These are phyloP conservation scores for Mythimna pallens DNA, from an alignment of 2,888 invertebrate genomes.

Conservation along the genomic window DNA sequence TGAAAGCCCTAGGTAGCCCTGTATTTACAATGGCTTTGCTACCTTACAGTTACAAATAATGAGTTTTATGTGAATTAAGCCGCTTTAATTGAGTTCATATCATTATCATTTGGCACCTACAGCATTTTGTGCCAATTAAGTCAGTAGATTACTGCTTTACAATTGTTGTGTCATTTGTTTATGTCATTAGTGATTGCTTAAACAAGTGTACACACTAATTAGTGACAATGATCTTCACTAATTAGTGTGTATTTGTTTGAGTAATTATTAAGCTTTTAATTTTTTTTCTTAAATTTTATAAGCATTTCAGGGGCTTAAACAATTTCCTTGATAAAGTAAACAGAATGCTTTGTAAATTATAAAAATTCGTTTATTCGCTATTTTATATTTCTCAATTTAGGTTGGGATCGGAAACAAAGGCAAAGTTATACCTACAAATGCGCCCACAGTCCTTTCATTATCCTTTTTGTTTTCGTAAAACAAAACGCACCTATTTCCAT, in stretches of 20 bases:
- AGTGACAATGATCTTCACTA: neutral
- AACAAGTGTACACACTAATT: neutral
- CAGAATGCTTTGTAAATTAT: too few species aligned
- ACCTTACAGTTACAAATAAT: too few species aligned
- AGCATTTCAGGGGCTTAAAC: neutral
- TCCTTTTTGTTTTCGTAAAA: neutral
- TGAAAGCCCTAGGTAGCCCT: neutral
- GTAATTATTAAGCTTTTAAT: too few species aligned
- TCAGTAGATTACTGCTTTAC: too few species aligned
- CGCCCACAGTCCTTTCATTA: neutral
- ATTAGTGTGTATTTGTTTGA: too few species aligned
- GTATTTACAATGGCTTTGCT: neutral
- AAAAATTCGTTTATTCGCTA: too few species aligned
- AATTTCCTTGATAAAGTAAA: neutral
- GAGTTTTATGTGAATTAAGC: neutral
- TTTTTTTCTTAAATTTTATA: neutral
- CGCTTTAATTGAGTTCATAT: neutral
- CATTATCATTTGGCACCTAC: neutral
- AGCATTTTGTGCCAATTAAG: neutral
- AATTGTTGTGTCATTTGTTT: neutral
- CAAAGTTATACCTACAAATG: neutral
- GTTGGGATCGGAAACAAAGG: neutral
- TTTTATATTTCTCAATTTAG: neutral
- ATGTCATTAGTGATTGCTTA: neutral
- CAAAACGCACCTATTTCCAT: neutral